These are phyloP conservation scores for Zaprionus davidi DNA, from an alignment of 1,140 invertebrate genomes.

Conservation along the genomic window DNA sequence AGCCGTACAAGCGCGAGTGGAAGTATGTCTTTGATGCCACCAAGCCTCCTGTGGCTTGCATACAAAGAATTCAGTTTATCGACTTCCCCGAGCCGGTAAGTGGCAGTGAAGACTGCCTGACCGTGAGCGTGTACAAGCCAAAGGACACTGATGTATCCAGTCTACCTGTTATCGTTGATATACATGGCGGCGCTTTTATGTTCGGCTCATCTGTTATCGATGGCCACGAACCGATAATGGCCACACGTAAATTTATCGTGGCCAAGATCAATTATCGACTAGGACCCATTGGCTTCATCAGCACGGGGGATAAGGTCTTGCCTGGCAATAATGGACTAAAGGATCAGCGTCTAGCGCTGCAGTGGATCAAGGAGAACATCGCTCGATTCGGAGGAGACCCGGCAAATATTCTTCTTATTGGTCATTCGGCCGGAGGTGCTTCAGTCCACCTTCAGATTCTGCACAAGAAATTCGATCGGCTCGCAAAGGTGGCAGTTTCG, in stretches of 20 bases:
- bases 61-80: constrained; percentile 49
- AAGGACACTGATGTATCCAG: not conserved
- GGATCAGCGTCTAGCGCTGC: constrained; percentile 87
- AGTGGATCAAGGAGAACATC: constrained; percentile 87
- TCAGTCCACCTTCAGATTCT: constrained; percentile 88
- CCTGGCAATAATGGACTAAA: constrained; percentile 88
- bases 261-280: constrained; percentile 88
- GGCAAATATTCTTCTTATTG: constrained; percentile 85
- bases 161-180: not conserved
- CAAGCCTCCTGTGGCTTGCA: constrained; percentile 25
- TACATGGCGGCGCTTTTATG: constrained; percentile 4
- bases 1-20: constrained; percentile 31
- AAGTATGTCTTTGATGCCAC: constrained; percentile 40
- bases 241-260: constrained; percentile 79
- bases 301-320: constrained; percentile 85
- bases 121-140: constrained; percentile 78
- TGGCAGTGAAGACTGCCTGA: constrained; percentile 80
- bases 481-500: constrained; percentile 59
- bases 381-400: constrained; percentile 86
- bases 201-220: not conserved
- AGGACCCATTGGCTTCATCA: constrained; percentile 87
- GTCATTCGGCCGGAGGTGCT: constrained; percentile 86
- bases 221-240: not conserved
- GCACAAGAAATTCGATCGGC: constrained; percentile 74
- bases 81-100: constrained; percentile 26